phyloP scores from a whole-genome alignment of 2,113 vertebrate genomes.

The Pithys albifrons region DNA sequence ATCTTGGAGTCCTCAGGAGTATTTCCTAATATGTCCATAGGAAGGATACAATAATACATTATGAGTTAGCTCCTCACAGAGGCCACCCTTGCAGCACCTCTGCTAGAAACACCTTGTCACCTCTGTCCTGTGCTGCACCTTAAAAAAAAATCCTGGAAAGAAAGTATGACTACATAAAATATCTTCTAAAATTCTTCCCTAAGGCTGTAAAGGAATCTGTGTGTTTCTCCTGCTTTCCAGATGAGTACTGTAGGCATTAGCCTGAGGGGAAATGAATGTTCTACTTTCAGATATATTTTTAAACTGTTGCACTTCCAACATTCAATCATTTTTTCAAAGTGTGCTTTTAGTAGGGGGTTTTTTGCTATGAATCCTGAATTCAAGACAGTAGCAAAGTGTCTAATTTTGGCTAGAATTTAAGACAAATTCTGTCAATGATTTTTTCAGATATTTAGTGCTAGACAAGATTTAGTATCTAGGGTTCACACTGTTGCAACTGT shows the following conservation, averaged over 20 bases:
- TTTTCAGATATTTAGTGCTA: neutral
- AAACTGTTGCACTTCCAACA: neutral
- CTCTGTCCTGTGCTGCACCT: accelerated
- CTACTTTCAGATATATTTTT: neutral
- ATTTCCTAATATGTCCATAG: neutral
- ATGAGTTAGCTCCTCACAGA: neutral
- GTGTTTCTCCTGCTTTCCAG: neutral
- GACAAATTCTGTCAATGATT: neutral
- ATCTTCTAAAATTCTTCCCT: neutral
- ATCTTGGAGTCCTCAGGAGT: neutral
- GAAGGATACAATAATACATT: neutral
- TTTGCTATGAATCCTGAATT: neutral
- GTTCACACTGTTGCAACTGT: neutral
- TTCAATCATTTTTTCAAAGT: neutral
- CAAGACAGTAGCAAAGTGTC: neutral
- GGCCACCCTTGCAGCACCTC: neutral
- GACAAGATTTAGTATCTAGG: neutral
- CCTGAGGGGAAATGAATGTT: neutral
- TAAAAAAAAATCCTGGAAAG: neutral
- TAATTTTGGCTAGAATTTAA: neutral
- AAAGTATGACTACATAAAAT: neutral
- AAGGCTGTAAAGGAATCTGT: neutral
- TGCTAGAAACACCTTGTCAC: neutral
- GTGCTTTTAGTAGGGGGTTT: neutral
- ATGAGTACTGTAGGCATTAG: neutral